Evolutionary conservation across 92 coral and sea anemone genomes (phyloP), one percentile per base, ranked within the genome.

Genomic region (Porites rus): DNA sequence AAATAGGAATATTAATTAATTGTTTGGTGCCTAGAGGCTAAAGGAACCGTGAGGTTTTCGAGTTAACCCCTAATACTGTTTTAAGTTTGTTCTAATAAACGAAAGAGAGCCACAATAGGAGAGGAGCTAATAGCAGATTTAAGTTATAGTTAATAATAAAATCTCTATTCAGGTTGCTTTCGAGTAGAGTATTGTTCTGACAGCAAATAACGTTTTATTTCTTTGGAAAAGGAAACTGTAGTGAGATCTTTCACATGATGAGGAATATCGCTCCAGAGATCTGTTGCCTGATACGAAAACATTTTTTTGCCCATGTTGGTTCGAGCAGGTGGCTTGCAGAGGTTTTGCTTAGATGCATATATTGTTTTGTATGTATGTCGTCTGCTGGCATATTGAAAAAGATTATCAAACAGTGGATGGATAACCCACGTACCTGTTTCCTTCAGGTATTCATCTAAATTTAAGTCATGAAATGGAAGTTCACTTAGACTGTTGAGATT

Each of bases 201-300:
- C 46, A 22, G 16, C 28, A 67, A 21, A 21, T 8, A 1, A 67
- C 22, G 72, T 67, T 21, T 21, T 16, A 7, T 4, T 21, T 67
- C 72, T 38, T 72, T 72, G 76, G 59, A 8, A 46, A 66, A 66
- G 19, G 71, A 19, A 66, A 66, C 0, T 66, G 71, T 19, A 10
- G 11, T 66, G 12, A 66, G 71, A 10, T 66, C 71, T 66, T 66
- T 66, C 22, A n/a, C 11, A 31, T 66, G 71, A 71, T 72, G 58
- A 31, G 76, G 76, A 72, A 38, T 24, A 31, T 72, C 13, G 7
- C 11, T 54, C 76, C 58, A 72, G 58, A 72, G 76, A 72, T 72
- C 25, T 72, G 28, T 68, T 31, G 7, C 7, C 72, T 68, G 25
- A 25, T 68, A 68, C 4, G 20, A 68, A 21, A 24, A 22, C 0